These are phyloP conservation scores for Caranx melampygus DNA, from an alignment of 2,113 vertebrate species.

Conservation along the genomic window DNA sequence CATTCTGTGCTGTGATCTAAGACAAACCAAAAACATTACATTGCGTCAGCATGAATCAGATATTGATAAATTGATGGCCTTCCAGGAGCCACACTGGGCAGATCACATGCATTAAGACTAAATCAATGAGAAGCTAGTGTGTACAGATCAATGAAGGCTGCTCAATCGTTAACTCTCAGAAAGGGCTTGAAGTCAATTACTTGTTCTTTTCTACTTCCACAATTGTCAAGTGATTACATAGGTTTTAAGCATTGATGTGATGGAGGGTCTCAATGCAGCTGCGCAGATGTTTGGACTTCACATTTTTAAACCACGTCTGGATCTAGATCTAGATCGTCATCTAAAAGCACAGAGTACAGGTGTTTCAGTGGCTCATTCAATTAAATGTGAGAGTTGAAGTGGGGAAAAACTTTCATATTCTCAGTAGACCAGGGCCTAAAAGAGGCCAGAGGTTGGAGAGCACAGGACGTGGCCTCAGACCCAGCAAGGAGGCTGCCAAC, in stretches of 20 bases:
- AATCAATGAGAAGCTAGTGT: background rate
- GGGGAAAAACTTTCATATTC: too few species aligned
- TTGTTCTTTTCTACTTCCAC: background rate
- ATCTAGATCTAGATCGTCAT: background rate
- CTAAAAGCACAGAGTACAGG: background rate
- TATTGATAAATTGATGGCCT: background rate
- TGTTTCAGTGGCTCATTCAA: background rate
- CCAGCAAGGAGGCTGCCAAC: too few species aligned
- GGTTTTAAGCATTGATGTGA: background rate
- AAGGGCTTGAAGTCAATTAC: background rate
- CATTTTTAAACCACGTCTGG: background rate
- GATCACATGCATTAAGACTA: conserved; percentile 2
- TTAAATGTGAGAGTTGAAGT: too few species aligned
- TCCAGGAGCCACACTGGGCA: background rate
- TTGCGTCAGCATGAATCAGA: background rate
- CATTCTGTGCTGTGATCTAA: too few species aligned
- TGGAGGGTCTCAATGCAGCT: background rate
- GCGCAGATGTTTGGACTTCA: too few species aligned
- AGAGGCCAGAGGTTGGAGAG: too few species aligned
- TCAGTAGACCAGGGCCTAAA: background rate
- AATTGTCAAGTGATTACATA: background rate
- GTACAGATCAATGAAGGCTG: background rate
- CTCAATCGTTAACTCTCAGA: conserved; percentile 17
- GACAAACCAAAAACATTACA: too few species aligned
- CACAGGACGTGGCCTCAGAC: too few species aligned